These are phyloP conservation scores for Tonatia bakeri DNA, from an alignment of 2,113 vertebrate genomes.

Conservation along the genomic window DNA sequence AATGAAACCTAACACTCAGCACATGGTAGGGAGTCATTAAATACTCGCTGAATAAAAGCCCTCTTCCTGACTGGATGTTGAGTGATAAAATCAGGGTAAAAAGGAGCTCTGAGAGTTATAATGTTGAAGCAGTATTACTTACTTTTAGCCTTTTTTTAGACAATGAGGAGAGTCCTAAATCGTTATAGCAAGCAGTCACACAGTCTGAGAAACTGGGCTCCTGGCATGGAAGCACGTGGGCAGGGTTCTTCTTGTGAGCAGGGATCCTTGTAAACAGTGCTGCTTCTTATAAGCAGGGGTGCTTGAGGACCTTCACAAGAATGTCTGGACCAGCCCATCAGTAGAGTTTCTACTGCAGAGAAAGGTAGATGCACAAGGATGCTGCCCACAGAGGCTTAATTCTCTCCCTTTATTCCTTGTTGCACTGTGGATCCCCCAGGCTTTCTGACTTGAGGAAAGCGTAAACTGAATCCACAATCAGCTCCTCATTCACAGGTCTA, in stretches of 20 bases:
- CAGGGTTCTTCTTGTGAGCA: neutral
- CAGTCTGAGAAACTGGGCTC: neutral
- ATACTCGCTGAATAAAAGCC: neutral
- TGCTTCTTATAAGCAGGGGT: neutral
- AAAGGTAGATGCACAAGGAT: neutral
- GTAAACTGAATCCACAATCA: conserved; percentile 17
- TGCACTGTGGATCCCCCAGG: neutral
- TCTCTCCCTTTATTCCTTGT: neutral
- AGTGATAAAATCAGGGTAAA: neutral
- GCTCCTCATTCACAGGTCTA: conserved; percentile 67
- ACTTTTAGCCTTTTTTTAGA: neutral
- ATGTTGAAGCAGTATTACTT: neutral
- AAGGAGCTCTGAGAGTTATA: neutral
- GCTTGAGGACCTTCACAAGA: neutral
- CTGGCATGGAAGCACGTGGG: neutral
- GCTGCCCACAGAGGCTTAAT: neutral
- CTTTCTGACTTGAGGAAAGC: conserved; percentile 44
- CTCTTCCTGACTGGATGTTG: neutral
- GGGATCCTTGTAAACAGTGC: neutral
- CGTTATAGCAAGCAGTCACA: neutral
- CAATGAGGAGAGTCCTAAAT: neutral
- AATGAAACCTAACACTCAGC: neutral
- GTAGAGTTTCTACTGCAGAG: neutral
- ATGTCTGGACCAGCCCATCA: neutral
- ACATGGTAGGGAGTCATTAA: neutral